phyloP scores from a whole-genome alignment of 2,888 invertebrate species.

The Heliconius cydno region DNA sequence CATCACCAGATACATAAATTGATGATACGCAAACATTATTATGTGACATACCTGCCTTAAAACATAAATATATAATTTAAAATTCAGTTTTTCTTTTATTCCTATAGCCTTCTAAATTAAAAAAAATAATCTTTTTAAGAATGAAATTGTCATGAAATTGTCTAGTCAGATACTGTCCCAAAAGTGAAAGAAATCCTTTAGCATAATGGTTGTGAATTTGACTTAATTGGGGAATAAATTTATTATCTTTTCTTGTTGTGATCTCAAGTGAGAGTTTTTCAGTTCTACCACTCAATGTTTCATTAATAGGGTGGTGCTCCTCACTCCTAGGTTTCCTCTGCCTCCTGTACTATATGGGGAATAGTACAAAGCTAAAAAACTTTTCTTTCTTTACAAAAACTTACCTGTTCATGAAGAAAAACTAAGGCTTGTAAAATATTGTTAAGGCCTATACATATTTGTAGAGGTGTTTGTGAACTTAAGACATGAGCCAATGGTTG shows the following conservation, averaged over 20 bases:
- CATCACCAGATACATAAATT: constrained; percentile 92
- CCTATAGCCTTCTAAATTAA: no score
- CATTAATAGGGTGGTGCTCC: no score
- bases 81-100: background rate
- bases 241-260: background rate
- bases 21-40: constrained; percentile 92
- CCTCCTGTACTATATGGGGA: background rate
- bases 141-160: no score
- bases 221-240: background rate
- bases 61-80: background rate
- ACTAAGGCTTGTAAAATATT: constrained; percentile 91
- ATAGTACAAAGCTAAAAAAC: background rate
- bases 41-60: constrained; percentile 89
- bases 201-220: no score
- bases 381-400: constrained; percentile 31
- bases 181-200: no score
- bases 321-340: background rate
- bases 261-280: background rate
- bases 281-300: background rate
- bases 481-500: constrained; percentile 88
- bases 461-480: constrained; percentile 87
- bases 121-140: no score
- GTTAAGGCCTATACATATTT: constrained; percentile 93
- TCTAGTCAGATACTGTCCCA: no score
- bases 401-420: constrained; percentile 91